Percentiles rank a stretch among this genome's conserved stretches.
Conservation (phyloP, 2,797 vertebrate species). For the Manis crassicaudata region DNA sequence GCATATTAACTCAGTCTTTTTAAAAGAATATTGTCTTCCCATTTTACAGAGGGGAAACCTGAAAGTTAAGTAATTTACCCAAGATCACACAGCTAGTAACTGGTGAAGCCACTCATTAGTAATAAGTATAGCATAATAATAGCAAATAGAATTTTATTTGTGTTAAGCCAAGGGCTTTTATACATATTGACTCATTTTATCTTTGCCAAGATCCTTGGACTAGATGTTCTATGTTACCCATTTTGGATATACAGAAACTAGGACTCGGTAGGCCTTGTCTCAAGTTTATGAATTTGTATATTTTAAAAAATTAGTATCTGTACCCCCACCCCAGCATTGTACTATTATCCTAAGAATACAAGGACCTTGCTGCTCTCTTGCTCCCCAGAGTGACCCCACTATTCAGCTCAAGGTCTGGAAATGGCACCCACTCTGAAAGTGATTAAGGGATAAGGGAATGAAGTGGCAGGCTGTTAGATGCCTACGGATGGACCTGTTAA, state of each 20-base stretch:
- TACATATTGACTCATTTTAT: background rate
- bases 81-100: background rate
- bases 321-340: background rate
- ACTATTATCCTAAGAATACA: background rate
- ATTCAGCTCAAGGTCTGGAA: background rate
- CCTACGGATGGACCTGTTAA: background rate
- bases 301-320: background rate
- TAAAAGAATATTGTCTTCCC: background rate
- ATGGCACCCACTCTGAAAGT: background rate
- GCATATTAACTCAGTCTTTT: constrained; percentile 22
- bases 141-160: background rate
- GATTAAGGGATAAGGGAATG: background rate
- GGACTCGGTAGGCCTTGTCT: background rate
- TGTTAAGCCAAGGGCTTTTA: background rate
- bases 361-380: background rate
- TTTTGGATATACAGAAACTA: constrained; percentile 1
- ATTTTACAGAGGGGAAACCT: background rate
- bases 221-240: background rate
- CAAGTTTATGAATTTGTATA: background rate
- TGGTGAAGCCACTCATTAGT: background rate
- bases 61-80: background rate
- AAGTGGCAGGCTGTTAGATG: background rate
- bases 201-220: background rate
- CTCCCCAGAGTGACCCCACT: background rate
- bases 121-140: background rate